phyloP scores from a whole-genome alignment of 1,140 invertebrate genomes.

The Macrobrachium nipponense region DNA sequence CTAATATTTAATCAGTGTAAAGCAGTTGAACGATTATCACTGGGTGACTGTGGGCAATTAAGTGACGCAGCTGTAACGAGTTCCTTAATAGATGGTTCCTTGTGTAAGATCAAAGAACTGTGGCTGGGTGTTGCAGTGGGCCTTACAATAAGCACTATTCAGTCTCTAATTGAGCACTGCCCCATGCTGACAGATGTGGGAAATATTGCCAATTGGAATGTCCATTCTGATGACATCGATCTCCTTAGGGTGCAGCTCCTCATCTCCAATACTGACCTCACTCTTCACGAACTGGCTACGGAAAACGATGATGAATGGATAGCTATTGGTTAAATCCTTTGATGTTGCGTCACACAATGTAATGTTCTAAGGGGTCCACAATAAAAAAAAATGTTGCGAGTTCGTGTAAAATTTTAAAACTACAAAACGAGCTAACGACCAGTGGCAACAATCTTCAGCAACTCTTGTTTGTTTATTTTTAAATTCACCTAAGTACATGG shows the following conservation, averaged over 20 bases:
- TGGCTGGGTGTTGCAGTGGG: constrained; percentile 41
- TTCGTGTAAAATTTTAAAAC: too few relatives aligned
- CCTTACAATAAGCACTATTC: constrained; percentile 25
- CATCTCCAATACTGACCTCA: constrained; percentile 39
- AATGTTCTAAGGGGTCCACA: too few relatives aligned
- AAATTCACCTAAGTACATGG: too few relatives aligned
- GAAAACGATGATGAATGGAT: constrained; percentile 36
- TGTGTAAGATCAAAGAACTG: constrained; percentile 28
- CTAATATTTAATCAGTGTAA: constrained; percentile 36
- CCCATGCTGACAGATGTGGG: constrained; percentile 38
- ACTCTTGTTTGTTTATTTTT: too few relatives aligned
- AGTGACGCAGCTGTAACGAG: constrained; percentile 18
- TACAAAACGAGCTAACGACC: too few relatives aligned
- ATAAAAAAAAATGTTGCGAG: too few relatives aligned
- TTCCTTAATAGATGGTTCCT: constrained; percentile 15
- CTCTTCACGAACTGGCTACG: constrained; percentile 34
- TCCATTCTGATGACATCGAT: constrained; percentile 39
- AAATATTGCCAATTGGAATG: constrained; percentile 46
- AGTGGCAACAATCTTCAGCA: too few relatives aligned
- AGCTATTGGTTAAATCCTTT: background rate
- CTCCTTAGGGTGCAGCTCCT: constrained; percentile 35
- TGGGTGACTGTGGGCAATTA: constrained; percentile 43
- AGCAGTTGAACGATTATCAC: constrained; percentile 18
- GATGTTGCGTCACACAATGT: background rate
- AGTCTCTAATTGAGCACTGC: constrained; percentile 44